phyloP scores from a whole-genome alignment of 2,113 vertebrate species.

The Tricholaema leucomelas region DNA sequence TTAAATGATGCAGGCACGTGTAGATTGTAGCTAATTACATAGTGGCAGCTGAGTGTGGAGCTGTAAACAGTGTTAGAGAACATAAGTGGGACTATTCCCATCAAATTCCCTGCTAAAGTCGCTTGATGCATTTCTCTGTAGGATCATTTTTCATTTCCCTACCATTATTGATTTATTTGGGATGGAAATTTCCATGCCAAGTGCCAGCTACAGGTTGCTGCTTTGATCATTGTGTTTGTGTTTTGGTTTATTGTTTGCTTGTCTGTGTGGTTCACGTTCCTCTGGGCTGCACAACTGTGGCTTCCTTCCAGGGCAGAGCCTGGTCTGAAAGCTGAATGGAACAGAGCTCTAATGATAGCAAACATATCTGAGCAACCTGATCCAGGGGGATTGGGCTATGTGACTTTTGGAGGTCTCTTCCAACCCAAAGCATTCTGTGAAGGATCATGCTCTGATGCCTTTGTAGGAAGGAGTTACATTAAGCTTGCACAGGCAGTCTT shows the following conservation, averaged over 20 bases:
- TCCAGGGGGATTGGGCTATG: no score
- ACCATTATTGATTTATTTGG: background rate
- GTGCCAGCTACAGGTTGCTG: background rate
- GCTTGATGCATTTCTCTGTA: background rate
- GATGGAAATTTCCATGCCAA: background rate
- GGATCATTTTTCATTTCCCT: background rate
- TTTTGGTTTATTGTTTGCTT: background rate
- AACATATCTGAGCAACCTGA: background rate
- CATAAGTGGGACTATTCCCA: background rate
- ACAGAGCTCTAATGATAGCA: background rate
- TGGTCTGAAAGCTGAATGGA: background rate
- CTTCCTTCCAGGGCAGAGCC: background rate
- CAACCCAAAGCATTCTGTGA: background rate
- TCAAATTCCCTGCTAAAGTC: background rate
- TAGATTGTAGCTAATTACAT: background rate
- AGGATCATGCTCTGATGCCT: background rate
- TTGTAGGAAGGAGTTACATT: background rate
- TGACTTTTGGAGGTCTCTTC: no score
- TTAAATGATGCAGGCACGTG: background rate
- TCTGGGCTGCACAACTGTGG: background rate
- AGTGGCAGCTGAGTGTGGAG: fast-evolving
- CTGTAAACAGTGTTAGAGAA: background rate
- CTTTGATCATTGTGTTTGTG: background rate
- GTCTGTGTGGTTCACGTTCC: background rate
- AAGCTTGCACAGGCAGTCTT: background rate